phyloP scores from a whole-genome alignment of 1,140 invertebrate species.

The Nephila pilipes region DNA sequence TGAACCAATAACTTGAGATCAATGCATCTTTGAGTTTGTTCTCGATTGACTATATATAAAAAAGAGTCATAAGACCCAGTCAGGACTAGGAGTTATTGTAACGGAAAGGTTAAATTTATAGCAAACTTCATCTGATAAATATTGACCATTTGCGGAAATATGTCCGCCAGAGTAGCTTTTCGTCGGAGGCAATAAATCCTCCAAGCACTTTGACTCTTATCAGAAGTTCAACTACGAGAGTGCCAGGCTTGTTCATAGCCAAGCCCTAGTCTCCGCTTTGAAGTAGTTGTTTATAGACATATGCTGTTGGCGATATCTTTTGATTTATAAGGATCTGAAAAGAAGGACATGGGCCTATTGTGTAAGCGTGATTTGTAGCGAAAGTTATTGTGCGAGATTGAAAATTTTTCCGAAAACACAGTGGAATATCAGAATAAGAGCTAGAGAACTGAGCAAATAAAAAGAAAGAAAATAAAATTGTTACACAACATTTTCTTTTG shows the following conservation, averaged over 20 bases:
- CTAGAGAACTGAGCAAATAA: neutral
- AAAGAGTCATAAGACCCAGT: neutral
- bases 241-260: neutral
- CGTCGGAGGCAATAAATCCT: slow-evolving; percentile 29
- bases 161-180: slow-evolving; percentile 38
- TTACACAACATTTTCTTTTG: neutral
- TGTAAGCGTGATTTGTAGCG: slow-evolving; percentile 44
- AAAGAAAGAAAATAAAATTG: neutral
- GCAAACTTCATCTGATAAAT: slow-evolving; percentile 53
- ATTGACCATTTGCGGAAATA: slow-evolving; percentile 57
- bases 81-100: slow-evolving; percentile 19
- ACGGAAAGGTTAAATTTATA: slow-evolving; percentile 59
- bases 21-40: too few species aligned
- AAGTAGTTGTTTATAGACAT: slow-evolving; percentile 54
- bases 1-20: too few species aligned
- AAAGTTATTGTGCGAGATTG: slow-evolving; percentile 50
- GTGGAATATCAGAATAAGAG: neutral
- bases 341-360: slow-evolving; percentile 38
- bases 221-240: neutral
- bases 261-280: neutral
- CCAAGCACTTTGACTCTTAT: slow-evolving; percentile 36
- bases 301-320: slow-evolving; percentile 58
- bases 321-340: slow-evolving; percentile 53
- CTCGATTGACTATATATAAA: neutral
- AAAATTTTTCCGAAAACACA: slow-evolving; percentile 21